Percentiles rank a stretch among this genome's conserved stretches.
Conservation (phyloP, 2,797 vertebrate species). For the Kryptolebias ocellatus region DNA sequence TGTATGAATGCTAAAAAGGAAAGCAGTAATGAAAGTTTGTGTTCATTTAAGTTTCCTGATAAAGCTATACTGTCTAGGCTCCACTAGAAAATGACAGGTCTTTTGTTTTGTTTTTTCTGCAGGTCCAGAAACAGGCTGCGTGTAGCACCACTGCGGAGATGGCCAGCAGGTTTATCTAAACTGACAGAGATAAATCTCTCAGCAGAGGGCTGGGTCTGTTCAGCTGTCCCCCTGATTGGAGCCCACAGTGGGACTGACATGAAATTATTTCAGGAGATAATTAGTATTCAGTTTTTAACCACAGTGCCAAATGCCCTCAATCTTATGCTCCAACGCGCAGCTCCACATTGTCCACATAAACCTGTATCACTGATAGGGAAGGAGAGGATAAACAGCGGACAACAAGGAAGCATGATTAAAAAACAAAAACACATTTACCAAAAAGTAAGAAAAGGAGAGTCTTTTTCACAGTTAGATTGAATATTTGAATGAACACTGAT, state of each 20-base stretch:
- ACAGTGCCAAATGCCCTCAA: slow-evolving; percentile 63
- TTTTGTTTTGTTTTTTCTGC: slow-evolving; percentile 40
- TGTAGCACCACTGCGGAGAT: slow-evolving; percentile 84
- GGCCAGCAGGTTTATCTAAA: slow-evolving; percentile 88
- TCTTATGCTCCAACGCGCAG: slow-evolving; percentile 39
- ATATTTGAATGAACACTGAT: too few species aligned
- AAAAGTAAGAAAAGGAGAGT: too few species aligned
- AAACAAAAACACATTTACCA: too few species aligned
- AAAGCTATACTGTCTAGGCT: too few species aligned
- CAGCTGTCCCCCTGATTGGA: slow-evolving; percentile 84
- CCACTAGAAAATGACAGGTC: too few species aligned
- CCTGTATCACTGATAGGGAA: neutral
- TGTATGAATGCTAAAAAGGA: slow-evolving; percentile 57
- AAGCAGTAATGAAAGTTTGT: slow-evolving; percentile 68
- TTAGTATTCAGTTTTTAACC: slow-evolving; percentile 79
- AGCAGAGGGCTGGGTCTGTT: slow-evolving; percentile 86
- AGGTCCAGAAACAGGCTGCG: slow-evolving; percentile 60
- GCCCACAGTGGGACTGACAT: slow-evolving; percentile 82
- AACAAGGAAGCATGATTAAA: neutral
- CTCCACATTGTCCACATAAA: slow-evolving; percentile 18
- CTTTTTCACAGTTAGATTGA: too few species aligned
- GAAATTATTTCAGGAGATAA: slow-evolving; percentile 83
- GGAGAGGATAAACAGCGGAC: neutral
- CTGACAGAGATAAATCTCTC: slow-evolving; percentile 92
- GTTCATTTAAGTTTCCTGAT: slow-evolving; percentile 63